Conservation (phyloP, 2,888 invertebrate genomes). For the Plemyria rubiginata region DNA sequence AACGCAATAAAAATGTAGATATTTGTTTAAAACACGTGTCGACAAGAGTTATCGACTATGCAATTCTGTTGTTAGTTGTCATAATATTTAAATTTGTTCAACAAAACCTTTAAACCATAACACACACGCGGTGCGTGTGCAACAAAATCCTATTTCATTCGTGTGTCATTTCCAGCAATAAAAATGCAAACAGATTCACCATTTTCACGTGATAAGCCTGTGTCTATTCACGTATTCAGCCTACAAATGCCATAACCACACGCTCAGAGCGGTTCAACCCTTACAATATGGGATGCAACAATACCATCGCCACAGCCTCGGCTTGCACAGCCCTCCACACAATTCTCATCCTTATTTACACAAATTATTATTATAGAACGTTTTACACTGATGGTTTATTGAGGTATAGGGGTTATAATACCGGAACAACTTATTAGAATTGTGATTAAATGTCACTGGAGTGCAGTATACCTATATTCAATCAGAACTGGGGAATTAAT, state of each 20-base stretch:
- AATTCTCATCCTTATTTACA: constrained; percentile 10
- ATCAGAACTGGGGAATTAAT: constrained; percentile 23
- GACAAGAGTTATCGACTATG: constrained; percentile 3
- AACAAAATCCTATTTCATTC: constrained; percentile 2
- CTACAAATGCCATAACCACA: constrained; percentile 35
- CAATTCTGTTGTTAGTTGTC: constrained; percentile 12
- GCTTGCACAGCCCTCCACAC: constrained; percentile 6
- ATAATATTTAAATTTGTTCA: constrained; percentile 12
- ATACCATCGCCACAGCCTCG: constrained; percentile 25
- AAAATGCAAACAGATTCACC: constrained; percentile 19
- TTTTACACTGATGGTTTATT: constrained; percentile 12
- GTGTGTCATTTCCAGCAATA: constrained; percentile 18
- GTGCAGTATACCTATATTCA: constrained; percentile 24
- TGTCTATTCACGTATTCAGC: constrained; percentile 27
- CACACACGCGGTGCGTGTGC: constrained; percentile 14
- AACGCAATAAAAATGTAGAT: neutral
- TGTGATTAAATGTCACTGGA: constrained; percentile 30
- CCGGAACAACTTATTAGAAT: constrained; percentile 24
- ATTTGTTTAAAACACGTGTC: constrained; percentile 7
- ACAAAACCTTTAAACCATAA: constrained; percentile 16
- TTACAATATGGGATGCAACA: constrained; percentile 33
- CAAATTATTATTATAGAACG: constrained; percentile 8
- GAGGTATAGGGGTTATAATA: constrained; percentile 1
- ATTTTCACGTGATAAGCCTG: constrained; percentile 21
- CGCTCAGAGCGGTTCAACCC: constrained; percentile 24